Conservation (phyloP, 2,797 vertebrate genomes). For the Kryptopterus vitreolus region DNA sequence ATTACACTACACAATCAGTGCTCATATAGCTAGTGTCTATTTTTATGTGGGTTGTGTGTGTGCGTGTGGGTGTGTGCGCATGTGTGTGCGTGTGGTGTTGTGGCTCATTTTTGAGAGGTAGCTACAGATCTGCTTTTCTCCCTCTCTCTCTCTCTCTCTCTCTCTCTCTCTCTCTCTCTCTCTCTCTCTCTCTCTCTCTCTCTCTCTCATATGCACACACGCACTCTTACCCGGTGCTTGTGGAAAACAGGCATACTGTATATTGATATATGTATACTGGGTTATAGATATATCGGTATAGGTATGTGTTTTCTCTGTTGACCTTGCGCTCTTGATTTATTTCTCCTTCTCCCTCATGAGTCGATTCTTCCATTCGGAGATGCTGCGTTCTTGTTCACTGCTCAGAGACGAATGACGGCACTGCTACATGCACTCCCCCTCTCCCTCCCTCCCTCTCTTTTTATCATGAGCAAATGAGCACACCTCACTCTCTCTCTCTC, state of each 20-base stretch:
- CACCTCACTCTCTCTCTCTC: constrained; percentile 53
- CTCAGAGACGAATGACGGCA: constrained; percentile 33
- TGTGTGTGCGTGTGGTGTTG: neutral
- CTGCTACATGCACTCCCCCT: constrained; percentile 41
- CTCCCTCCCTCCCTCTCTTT: constrained; percentile 49
- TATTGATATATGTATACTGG: constrained; percentile 84
- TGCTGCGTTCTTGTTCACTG: constrained; percentile 16
- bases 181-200: neutral
- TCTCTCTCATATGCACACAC: constrained; percentile 19
- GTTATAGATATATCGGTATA: constrained; percentile 81
- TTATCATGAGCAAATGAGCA: constrained; percentile 68
- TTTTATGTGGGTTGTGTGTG: neutral
- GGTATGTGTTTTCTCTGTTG: constrained; percentile 83
- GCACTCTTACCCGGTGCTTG: constrained; percentile 71
- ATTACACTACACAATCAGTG: neutral
- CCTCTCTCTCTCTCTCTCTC: neutral
- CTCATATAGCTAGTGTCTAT: neutral
- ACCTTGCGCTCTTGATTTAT: constrained; percentile 58
- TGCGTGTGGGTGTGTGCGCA: neutral
- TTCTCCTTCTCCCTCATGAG: constrained; percentile 33
- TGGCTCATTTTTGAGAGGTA: neutral
- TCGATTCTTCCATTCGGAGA: constrained; percentile 28
- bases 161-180: constrained; percentile 1
- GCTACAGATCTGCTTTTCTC: neutral
- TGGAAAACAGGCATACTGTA: constrained; percentile 79